These are phyloP conservation scores for Carabus problematicus DNA, from an alignment of 2,888 invertebrate species.

Conservation along the genomic window DNA sequence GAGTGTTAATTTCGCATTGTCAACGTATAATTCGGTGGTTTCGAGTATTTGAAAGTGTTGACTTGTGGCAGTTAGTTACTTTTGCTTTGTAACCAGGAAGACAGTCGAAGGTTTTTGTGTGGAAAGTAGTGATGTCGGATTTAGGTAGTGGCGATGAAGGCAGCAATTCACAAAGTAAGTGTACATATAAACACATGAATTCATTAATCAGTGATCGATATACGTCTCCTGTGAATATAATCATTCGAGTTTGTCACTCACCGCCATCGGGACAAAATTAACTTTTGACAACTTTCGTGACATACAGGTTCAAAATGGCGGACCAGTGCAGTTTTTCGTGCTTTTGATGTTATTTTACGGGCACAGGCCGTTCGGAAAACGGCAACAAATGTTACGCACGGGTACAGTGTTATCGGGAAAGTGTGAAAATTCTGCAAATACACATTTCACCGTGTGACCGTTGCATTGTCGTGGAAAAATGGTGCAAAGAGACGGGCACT, in stretches of 20 bases:
- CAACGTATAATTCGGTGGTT: too few species aligned
- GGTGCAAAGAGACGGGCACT: conserved; percentile 23
- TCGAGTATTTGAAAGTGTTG: conserved; percentile 18
- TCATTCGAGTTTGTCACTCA: conserved; percentile 10
- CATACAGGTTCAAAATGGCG: conserved; percentile 35
- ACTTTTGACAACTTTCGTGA: conserved; percentile 39
- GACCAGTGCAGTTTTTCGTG: conserved; percentile 14
- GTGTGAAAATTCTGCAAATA: background rate
- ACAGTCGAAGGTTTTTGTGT: conserved; percentile 56
- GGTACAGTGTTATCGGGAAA: background rate
- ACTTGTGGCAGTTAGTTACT: conserved; percentile 48
- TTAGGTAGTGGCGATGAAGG: conserved; percentile 82
- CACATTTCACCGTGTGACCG: background rate
- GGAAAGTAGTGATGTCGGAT: conserved; percentile 72
- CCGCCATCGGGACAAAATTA: background rate
- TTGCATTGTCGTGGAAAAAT: conserved; percentile 17
- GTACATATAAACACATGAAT: conserved; percentile 55
- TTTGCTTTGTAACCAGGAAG: conserved; percentile 53
- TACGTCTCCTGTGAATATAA: background rate
- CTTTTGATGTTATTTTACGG: conserved; percentile 16
- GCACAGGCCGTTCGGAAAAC: too few species aligned
- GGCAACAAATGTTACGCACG: conserved; percentile 1
- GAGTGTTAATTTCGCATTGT: too few species aligned
- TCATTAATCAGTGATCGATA: background rate
- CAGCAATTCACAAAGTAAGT: conserved; percentile 81